Base-by-base conservation (phyloP, 1,140 invertebrate genomes). In the Papilio helenus region DNA sequence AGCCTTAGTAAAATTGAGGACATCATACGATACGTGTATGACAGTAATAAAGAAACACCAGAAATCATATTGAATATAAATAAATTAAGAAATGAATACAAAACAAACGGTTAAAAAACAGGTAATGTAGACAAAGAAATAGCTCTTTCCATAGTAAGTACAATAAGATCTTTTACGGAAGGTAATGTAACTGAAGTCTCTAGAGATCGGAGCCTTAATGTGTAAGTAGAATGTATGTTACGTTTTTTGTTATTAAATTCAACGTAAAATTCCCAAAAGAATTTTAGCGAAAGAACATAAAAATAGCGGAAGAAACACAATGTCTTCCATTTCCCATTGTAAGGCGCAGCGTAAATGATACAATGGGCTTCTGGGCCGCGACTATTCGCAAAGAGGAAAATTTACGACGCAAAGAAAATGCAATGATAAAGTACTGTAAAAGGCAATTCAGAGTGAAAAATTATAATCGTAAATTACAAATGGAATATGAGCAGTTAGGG, bases 331-430 rank as follows among this genome's bases (percentile, higher is more conserved):
- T 74, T 74, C 23, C 42, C 20, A 74, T 74, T 46, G 44, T 46
- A 23, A 29, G 72, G 12, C 72, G 20, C 20, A 74, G 42, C 39
- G 9, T 74, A 49, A 74, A 74, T 74, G 42, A 74, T 74, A 74
- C 72, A 74, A 49, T 74, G n/a, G 20, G 39, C 71, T 72, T 44
- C 42, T 46, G 72, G 44, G 72, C 44, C 72, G 23, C 72, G 20
- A 74, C 9, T 44, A 73, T 44, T 74, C 72, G 72, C 23, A 74
- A 74, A 74, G 23, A 74, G 39, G 49, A 49, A 49, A 74, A 49
- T 46, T 74, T 74, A 74, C 72, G 72, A 49, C 44, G 20, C 42
- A 46, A 74, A 74, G 72, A 74, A 49, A 74, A 74, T 46, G 72
- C 72, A 74, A 49, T 74, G 72, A 74, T 72, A 20, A 72, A 72